Evolutionary conservation across 2,113 vertebrate genomes (phyloP).

Genomic region (Cyphomyrus plagiostoma): DNA sequence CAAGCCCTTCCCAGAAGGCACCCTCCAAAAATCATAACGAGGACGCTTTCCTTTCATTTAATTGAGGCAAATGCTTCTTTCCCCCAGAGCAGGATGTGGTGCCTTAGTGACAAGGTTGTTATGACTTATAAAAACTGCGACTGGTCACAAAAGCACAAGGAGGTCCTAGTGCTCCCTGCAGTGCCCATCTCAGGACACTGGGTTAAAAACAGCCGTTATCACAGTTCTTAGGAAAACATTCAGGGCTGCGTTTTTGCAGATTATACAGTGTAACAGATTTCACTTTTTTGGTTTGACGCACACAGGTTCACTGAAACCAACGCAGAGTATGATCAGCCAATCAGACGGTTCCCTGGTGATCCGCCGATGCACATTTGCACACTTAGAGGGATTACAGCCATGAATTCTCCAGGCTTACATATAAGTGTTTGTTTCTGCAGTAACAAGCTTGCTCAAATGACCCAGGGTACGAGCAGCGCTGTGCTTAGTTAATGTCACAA

Average conservation of each 20-base stretch:
- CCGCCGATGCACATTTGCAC: conserved; percentile 14
- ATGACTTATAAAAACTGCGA: not conserved
- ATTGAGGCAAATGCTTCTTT: not conserved
- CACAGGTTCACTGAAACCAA: not conserved
- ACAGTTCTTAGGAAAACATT: not conserved
- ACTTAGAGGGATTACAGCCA: not conserved
- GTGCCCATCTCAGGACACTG: not conserved
- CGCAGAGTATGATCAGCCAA: not conserved
- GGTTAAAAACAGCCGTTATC: not conserved
- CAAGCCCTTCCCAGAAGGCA: conserved; percentile 9
- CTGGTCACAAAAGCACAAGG: not conserved
- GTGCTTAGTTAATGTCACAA: conserved; percentile 11
- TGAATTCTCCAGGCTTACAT: conserved; percentile 17
- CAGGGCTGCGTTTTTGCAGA: not conserved
- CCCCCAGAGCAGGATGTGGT: not conserved
- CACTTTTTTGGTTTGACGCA: not conserved
- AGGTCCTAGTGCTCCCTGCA: not conserved
- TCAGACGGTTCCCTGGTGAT: not conserved
- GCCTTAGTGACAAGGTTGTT: not conserved
- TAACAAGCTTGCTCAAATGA: conserved; percentile 4
- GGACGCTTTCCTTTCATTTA: not conserved
- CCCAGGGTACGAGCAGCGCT: not conserved
- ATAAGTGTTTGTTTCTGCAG: not conserved
- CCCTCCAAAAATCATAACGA: conserved; percentile 16
- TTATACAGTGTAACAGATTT: not conserved